These are phyloP conservation scores for Chelonoidis abingdonii DNA, from an alignment of 2,113 vertebrate species.

Conservation along the genomic window DNA sequence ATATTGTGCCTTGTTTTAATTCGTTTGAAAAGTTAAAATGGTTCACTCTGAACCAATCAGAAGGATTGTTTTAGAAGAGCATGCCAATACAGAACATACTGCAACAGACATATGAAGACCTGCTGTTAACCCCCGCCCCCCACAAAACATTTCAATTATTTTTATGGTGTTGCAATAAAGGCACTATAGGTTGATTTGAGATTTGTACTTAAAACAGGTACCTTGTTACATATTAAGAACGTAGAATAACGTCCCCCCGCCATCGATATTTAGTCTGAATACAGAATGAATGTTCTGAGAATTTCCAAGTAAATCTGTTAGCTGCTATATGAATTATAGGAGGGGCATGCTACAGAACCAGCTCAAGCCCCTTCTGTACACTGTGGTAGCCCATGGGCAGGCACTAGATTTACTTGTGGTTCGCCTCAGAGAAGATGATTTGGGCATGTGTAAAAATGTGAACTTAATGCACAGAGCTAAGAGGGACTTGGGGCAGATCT, in stretches of 20 bases:
- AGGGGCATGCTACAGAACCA: too few relatives aligned
- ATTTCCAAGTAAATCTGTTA: not conserved
- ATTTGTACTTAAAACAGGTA: not conserved
- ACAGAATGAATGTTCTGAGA: not conserved
- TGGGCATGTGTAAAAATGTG: too few relatives aligned
- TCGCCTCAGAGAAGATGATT: not conserved
- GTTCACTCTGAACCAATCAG: not conserved
- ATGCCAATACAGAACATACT: not conserved
- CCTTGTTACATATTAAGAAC: not conserved
- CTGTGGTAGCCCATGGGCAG: too few relatives aligned
- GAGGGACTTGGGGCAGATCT: too few relatives aligned
- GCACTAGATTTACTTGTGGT: not conserved
- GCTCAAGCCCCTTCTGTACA: too few relatives aligned
- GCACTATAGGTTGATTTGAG: not conserved
- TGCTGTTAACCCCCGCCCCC: not conserved
- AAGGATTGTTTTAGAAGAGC: not conserved
- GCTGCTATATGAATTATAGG: not conserved
- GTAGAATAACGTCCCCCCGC: not conserved
- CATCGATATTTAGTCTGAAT: not conserved
- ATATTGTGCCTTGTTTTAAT: not conserved
- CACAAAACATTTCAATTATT: not conserved
- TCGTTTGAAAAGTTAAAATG: not conserved
- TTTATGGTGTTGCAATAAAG: not conserved
- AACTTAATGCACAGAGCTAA: too few relatives aligned
- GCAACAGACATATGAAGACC: not conserved